phyloP scores from a whole-genome alignment of 2,797 vertebrate genomes.

The Remorina albescens region DNA sequence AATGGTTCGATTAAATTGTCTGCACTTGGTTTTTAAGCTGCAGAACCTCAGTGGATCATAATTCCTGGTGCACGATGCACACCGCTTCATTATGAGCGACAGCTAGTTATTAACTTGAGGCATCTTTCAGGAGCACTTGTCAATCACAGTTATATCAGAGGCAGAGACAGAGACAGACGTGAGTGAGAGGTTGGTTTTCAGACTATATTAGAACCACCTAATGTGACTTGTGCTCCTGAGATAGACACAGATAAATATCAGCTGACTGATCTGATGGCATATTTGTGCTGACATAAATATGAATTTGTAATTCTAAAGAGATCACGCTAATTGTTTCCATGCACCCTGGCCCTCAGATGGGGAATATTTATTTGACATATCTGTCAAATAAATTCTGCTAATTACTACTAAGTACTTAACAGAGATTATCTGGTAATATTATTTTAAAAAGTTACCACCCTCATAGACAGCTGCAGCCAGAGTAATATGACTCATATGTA shows the following conservation, averaged over 20 bases:
- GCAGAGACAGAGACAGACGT: slow-evolving; percentile 27
- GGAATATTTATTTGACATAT: slow-evolving; percentile 11
- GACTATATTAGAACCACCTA: slow-evolving; percentile 44
- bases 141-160: slow-evolving; percentile 50
- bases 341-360: neutral
- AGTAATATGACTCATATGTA: neutral
- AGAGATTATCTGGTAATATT: slow-evolving; percentile 10
- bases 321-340: slow-evolving; percentile 30
- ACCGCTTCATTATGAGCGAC: slow-evolving; percentile 53
- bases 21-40: slow-evolving; percentile 36
- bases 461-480: neutral
- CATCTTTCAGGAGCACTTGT: slow-evolving; percentile 58
- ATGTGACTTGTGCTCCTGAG: slow-evolving; percentile 44
- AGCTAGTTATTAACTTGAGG: slow-evolving; percentile 59
- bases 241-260: slow-evolving; percentile 45
- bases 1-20: slow-evolving; percentile 54
- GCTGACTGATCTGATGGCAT: slow-evolving; percentile 41
- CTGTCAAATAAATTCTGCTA: too few species aligned
- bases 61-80: slow-evolving; percentile 32
- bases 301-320: slow-evolving; percentile 28
- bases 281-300: slow-evolving; percentile 55
- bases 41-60: slow-evolving; percentile 41
- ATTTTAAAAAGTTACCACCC: slow-evolving; percentile 3
- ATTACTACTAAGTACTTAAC: too few species aligned
- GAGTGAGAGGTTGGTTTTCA: slow-evolving; percentile 44